These are phyloP conservation scores for Dasypolia templi DNA, from an alignment of 2,888 invertebrate species.

Conservation along the genomic window DNA sequence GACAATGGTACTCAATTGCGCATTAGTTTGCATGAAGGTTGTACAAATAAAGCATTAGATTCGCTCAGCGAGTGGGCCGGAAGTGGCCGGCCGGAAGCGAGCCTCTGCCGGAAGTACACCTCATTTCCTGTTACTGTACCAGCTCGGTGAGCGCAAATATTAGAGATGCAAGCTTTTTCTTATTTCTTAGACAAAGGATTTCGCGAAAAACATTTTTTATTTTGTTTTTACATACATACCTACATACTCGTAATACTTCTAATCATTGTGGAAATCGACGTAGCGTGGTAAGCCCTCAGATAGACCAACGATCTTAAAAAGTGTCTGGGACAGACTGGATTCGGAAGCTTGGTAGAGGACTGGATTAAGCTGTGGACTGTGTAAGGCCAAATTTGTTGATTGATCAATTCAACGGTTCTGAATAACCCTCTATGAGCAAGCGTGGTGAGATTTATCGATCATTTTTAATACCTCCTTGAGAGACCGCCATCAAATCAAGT, in stretches of 20 bases:
- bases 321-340: background rate
- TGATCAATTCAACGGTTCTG: background rate
- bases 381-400: background rate
- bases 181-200: conserved; percentile 37
- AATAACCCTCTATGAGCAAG: background rate
- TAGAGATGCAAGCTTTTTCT: conserved; percentile 37
- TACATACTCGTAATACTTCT: background rate
- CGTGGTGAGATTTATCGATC: background rate
- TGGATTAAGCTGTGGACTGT: background rate
- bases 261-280: background rate
- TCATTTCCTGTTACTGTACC: conserved; percentile 76
- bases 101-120: conserved; percentile 78
- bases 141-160: conserved; percentile 58
- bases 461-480: background rate
- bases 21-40: conserved; percentile 43
- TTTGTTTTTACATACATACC: background rate
- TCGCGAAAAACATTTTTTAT: background rate
- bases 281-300: background rate
- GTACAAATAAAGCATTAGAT: conserved; percentile 62
- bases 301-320: background rate
- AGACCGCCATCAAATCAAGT: background rate
- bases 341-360: rapidly evolving
- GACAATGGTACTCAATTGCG: conserved; percentile 24
- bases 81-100: conserved; percentile 73
- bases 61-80: conserved; percentile 62